Conservation (phyloP, 1,140 invertebrate genomes). For the Hirudo medicinalis region DNA sequence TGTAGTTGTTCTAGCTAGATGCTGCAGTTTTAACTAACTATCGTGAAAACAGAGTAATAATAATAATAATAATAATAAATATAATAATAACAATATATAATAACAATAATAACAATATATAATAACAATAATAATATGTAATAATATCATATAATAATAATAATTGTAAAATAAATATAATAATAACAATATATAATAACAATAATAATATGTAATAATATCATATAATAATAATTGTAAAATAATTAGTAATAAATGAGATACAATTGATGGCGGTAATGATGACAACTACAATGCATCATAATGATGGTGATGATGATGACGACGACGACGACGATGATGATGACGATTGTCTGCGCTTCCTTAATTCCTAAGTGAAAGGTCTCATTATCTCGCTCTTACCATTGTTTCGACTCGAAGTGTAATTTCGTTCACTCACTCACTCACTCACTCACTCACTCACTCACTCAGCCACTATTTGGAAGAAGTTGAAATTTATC, state of each 20-base stretch:
- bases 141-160: not conserved
- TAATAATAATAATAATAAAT: too few relatives aligned
- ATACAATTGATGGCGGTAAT: constrained; percentile 7
- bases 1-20: too few relatives aligned
- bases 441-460: constrained; percentile 23
- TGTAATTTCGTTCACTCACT: constrained; percentile 6
- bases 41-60: too few relatives aligned
- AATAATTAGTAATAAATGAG: too few relatives aligned
- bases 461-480: not conserved
- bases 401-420: not conserved
- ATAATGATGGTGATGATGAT: constrained; percentile 12
- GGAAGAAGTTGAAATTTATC: too few relatives aligned
- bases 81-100: not conserved
- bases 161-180: not conserved
- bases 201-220: too few relatives aligned
- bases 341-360: not conserved
- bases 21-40: too few relatives aligned
- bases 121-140: not conserved
- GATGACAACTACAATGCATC: not conserved
- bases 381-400: constrained; percentile 1
- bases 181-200: too few relatives aligned
- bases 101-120: not conserved
- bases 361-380: not conserved
- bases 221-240: too few relatives aligned
- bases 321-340: not conserved